Percentiles rank a stretch among this genome's conserved stretches.
These are phyloP conservation scores for Agrochola litura DNA, from an alignment of 2,888 invertebrate species.

Conservation along the genomic window DNA sequence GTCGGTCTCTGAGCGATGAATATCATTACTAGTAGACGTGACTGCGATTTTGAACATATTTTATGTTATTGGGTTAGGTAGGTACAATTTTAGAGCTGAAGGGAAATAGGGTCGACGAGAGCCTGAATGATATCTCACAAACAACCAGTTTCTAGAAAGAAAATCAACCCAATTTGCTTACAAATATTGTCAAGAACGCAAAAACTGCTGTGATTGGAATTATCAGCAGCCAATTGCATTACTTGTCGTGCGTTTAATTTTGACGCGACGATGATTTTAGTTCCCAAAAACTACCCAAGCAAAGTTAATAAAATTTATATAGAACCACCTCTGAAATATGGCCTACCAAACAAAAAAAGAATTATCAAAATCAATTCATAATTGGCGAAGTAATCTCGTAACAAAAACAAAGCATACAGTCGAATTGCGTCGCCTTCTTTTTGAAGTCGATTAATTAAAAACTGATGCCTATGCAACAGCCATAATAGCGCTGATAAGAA, in stretches of 20 bases:
- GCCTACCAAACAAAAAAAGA: too few relatives aligned
- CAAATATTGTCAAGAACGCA: not conserved
- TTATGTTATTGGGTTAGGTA: constrained; percentile 26
- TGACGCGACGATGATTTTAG: not conserved
- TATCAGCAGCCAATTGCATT: not conserved
- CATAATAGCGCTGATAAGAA: too few relatives aligned
- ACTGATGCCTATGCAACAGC: too few relatives aligned
- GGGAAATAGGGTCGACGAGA: not conserved
- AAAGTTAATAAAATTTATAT: too few relatives aligned
- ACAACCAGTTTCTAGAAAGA: too few relatives aligned
- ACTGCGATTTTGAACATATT: constrained; percentile 35
- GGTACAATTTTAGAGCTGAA: not conserved
- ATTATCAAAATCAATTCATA: too few relatives aligned
- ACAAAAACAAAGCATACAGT: too few relatives aligned
- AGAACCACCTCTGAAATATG: too few relatives aligned
- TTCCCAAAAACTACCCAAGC: too few relatives aligned
- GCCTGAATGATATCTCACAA: not conserved
- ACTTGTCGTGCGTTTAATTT: not conserved
- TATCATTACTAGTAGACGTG: constrained; percentile 50
- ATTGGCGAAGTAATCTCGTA: too few relatives aligned
- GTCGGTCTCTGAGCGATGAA: constrained; percentile 46
- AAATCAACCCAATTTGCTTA: not conserved
- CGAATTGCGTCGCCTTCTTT: too few relatives aligned
- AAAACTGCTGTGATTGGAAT: not conserved
- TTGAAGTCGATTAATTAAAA: too few relatives aligned